Conservation (phyloP, 92 coral and sea anemone genomes). For the Phenganax stokvisi region DNA sequence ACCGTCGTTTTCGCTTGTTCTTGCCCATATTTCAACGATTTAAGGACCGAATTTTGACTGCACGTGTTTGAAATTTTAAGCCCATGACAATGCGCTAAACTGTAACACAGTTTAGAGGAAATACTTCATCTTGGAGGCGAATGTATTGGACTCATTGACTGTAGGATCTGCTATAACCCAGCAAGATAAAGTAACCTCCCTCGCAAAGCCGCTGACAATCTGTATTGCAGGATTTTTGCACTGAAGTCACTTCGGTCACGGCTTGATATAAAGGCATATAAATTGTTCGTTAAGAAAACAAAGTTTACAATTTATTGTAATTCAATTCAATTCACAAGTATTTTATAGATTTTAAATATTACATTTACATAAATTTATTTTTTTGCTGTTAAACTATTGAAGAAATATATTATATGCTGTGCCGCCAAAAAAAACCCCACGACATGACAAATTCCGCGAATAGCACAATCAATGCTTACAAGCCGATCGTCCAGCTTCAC, state of each 20-base stretch:
- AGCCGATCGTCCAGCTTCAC: too few species aligned
- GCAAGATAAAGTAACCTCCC: too few species aligned
- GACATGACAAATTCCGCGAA: too few species aligned
- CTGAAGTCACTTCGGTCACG: too few species aligned
- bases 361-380: slow-evolving; percentile 6
- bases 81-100: slow-evolving; percentile 1
- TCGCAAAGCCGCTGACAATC: too few species aligned
- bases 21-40: slow-evolving; percentile 57
- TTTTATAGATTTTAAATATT: slow-evolving; percentile 14
- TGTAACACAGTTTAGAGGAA: background rate
- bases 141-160: background rate
- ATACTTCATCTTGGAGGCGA: background rate
- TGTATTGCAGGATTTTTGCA: too few species aligned
- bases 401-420: slow-evolving; percentile 12
- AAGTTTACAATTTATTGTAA: background rate
- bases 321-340: background rate
- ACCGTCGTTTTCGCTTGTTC: slow-evolving; percentile 76
- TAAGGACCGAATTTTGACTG: background rate
- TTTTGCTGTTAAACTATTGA: background rate
- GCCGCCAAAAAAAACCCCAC: too few species aligned
- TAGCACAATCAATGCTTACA: too few species aligned
- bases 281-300: too few species aligned
- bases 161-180: too few species aligned
- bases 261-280: too few species aligned
- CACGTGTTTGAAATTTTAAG: background rate